Conservation (phyloP, 2,888 invertebrate genomes). For the Epirrhoe alternata region DNA sequence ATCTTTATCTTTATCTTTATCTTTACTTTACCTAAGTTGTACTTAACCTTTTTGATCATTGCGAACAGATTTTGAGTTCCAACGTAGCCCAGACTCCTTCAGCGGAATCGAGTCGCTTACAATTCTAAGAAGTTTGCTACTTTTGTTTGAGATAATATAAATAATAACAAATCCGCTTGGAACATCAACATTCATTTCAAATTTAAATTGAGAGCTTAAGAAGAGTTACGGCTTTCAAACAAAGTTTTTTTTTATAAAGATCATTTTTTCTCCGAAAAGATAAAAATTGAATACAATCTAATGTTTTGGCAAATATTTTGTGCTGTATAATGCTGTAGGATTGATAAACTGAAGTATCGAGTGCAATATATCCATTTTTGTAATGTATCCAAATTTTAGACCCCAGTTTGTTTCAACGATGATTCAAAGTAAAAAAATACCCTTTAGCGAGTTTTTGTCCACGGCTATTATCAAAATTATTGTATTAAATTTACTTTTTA, state of each 20-base stretch:
- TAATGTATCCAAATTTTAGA: too few relatives aligned
- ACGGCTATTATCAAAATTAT: too few relatives aligned
- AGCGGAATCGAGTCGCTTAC: slow-evolving; percentile 22
- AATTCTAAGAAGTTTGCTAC: slow-evolving; percentile 29
- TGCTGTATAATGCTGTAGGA: background rate
- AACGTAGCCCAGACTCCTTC: slow-evolving; percentile 2
- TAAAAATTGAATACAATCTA: background rate
- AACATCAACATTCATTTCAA: slow-evolving; percentile 16
- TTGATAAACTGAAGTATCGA: too few relatives aligned
- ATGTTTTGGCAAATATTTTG: background rate
- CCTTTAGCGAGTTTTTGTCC: too few relatives aligned
- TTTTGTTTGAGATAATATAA: slow-evolving; percentile 30
- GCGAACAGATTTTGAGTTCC: background rate
- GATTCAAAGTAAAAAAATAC: too few relatives aligned
- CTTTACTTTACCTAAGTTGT: too few relatives aligned
- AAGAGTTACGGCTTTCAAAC: background rate
- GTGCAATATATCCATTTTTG: too few relatives aligned
- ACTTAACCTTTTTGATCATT: too few relatives aligned
- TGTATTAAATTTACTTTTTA: too few relatives aligned
- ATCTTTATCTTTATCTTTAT: too few relatives aligned
- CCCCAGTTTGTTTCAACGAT: too few relatives aligned
- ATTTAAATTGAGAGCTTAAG: slow-evolving; percentile 15
- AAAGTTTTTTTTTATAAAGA: background rate
- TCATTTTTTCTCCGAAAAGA: background rate
- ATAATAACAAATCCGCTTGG: slow-evolving; percentile 35